Base-by-base conservation (phyloP, 2,888 invertebrate species). In the Deilephila porcellus region DNA sequence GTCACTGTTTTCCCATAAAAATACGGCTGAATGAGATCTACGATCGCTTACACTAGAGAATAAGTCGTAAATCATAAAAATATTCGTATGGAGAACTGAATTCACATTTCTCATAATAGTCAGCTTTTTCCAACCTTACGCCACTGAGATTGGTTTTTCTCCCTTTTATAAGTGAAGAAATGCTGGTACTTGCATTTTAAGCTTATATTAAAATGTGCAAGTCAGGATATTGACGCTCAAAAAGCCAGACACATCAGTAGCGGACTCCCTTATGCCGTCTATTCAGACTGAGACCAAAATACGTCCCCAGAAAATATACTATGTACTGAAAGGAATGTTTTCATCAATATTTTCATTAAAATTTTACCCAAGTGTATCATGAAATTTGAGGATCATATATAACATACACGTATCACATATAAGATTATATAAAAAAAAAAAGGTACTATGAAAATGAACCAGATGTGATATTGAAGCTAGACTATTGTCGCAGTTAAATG, bases 81-180 rank as follows among this genome's bases (percentile, higher is more conserved):
- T 67, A 67, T 60, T 60, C 25, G 14, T 67, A 52, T 67, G 25
- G 67, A 25, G 45, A 67, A 67, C 67, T 67, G 67, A 67, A 52
- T 67, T 52, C 45, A 67, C 67, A 67, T 45, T 67, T 67, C 67
- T 67, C 67, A 52, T 67, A 67, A 67, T 67, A 45, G 67, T 67
- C 67, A 52, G 25, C 8, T 64, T 37, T 45, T 45, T 67, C 25
- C 52, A 52, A 5, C 25, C 52, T 14, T 20, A 45, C 14, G 25
- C 17, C 67, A 17, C n/a, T 45, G 45, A 67, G 67, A 52, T 52
- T 45, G 4, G 8, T 64, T 45, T 67, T 52, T 67, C 4, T 45
- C 34, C 56, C n/a, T 45, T 20, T 32, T 4, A 17, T 63, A 60
- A 60, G 29, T 60, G 62, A 63, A 32, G 5, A 63, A 34, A 5